A percentile compares a stretch with the other conserved stretches of the same genome.
Conservation (phyloP, 2,113 vertebrate genomes). For the Chlamydotis undulata region DNA sequence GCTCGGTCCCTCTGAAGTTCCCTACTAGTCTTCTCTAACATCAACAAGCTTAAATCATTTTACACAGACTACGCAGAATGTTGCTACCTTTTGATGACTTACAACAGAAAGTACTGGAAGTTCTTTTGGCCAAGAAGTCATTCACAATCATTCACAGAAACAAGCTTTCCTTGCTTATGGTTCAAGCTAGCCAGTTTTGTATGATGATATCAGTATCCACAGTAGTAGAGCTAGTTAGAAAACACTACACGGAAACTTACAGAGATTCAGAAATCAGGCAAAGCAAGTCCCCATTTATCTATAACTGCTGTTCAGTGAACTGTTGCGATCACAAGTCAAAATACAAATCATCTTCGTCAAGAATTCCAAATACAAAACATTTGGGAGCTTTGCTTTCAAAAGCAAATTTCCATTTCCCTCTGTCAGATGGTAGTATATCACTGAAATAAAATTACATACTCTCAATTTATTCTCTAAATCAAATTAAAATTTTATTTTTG, state of each 20-base stretch:
- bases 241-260: background rate
- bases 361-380: background rate
- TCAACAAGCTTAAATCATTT: background rate
- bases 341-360: background rate
- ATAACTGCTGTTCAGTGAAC: background rate
- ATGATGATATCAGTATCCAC: fast-evolving
- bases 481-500: background rate
- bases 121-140: background rate
- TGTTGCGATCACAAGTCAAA: background rate
- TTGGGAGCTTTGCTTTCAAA: background rate
- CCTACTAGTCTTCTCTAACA: background rate
- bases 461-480: background rate
- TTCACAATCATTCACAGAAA: background rate
- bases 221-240: background rate
- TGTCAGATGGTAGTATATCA: background rate
- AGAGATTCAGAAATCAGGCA: background rate
- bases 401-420: background rate
- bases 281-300: background rate
- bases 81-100: background rate
- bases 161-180: background rate
- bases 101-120: background rate
- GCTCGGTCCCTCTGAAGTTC: background rate
- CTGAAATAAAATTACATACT: background rate
- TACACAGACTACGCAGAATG: background rate
- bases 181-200: background rate